A percentile compares a stretch with the other conserved stretches of the same genome.
phyloP scores from a whole-genome alignment of 64 coral and sea anemone genomes.

The Montipora capricornis region DNA sequence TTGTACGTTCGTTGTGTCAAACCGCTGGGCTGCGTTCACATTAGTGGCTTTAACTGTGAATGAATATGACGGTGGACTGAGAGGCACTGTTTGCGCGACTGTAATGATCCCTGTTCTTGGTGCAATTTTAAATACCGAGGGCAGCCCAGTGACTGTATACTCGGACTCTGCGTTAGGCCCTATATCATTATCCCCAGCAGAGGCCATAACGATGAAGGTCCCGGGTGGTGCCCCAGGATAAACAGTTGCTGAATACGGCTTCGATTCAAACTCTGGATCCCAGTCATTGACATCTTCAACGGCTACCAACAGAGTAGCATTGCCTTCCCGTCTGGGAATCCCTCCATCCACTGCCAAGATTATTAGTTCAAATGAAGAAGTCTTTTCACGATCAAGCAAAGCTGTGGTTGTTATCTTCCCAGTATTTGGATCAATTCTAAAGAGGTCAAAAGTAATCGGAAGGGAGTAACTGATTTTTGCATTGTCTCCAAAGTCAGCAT shows the following conservation, averaged over 20 bases:
- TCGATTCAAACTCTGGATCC: conserved; percentile 76
- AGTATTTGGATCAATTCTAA: conserved; percentile 71
- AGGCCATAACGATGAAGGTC: conserved; percentile 72
- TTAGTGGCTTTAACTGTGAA: conserved; percentile 82
- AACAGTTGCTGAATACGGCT: conserved; percentile 69
- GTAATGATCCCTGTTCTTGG: conserved; percentile 75
- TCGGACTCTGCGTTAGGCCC: conserved; percentile 83
- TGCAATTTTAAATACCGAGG: conserved; percentile 63
- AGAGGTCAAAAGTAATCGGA: conserved; percentile 63
- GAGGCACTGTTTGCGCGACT: conserved; percentile 65
- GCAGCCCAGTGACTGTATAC: conserved; percentile 62
- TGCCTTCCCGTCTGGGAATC: conserved; percentile 31
- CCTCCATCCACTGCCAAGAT: conserved; percentile 82
- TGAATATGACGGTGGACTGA: conserved; percentile 16
- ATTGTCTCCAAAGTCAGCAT: conserved; percentile 82
- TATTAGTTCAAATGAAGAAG: conserved; percentile 7
- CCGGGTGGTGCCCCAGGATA: conserved; percentile 43
- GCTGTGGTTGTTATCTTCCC: conserved; percentile 75
- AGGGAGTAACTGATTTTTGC: conserved; percentile 77
- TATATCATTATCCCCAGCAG: conserved; percentile 81
- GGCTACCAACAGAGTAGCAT: conserved; percentile 62
- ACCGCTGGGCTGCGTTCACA: conserved; percentile 54
- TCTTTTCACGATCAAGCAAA: conserved; percentile 77
- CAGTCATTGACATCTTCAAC: conserved; percentile 88
- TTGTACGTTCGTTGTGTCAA: conserved; percentile 70